Evolutionary conservation across 2,797 vertebrate genomes (phyloP), one percentile per base, ranked within the genome.

Genomic region (Sebastes nivosus): DNA sequence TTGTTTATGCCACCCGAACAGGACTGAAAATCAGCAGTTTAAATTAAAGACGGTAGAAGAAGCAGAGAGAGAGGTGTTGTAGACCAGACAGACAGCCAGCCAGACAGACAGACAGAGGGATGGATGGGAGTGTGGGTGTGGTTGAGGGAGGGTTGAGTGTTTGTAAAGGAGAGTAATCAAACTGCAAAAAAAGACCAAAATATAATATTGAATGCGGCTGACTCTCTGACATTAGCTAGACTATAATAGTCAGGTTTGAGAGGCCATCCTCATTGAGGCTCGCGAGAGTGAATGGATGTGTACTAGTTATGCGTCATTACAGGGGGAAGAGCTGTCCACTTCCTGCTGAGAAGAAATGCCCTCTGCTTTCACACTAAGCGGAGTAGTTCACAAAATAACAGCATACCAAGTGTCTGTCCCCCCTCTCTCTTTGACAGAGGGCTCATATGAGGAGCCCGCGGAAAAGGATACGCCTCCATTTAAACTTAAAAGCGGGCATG

Each of bases 1-100:
- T 95, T 97, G 96, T 98, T 98, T 97, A 97, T 96, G 95, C 95
- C 95, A 95, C 95, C 95, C 95, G 91, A 96, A 97, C 96, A 96
- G 94, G 95, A 94, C 95, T 94, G 95, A 95, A 97, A 96, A 97
- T 96, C 95, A 96, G 95, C 94, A 95, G 96, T 92, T 94, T 95
- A 96, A 97, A 97, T 97, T 96, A 96, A 96, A 96, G 90, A 93
- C 80, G 95, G 94, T 93, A 92, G 69, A 42, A 65, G 77, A 95
- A 95, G 18, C 22, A 58, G 52, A 78, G 66, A 67, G 61, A 67
- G 61, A 29, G 57, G 50, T 75, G 30, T 85, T 95, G 92, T 52
- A 75, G 75, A 80, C 22, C 22, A 64, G 71, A 59, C 57, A 30
- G 54, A 1, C 13, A 50, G 38, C 2, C 6, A 46, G 36, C 1